A percentile compares a stretch with the other conserved stretches of the same genome.
Conservation (phyloP, 1,140 invertebrate species). For the Dendroctonus ponderosae region DNA sequence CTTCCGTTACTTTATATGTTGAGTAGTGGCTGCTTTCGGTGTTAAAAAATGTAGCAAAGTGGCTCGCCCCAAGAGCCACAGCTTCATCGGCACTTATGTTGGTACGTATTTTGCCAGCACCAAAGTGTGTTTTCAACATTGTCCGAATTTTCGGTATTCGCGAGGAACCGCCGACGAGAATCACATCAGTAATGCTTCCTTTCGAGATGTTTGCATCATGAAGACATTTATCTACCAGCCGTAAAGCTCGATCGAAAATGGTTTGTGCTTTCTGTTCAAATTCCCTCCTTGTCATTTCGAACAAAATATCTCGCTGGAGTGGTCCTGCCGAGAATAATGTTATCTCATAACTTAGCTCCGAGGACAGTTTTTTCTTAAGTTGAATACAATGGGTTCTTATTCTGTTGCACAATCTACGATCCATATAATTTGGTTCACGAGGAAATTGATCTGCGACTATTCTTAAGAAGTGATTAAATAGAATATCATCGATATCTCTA, state of each 20-base stretch:
- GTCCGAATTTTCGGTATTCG: constrained; percentile 61
- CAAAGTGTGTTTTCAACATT: constrained; percentile 54
- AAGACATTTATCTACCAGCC: constrained; percentile 29
- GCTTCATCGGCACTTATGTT: constrained; percentile 49
- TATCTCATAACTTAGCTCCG: too few relatives aligned
- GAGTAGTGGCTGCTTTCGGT: constrained; percentile 8
- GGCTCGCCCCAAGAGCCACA: constrained; percentile 36
- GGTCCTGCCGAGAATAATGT: too few relatives aligned
- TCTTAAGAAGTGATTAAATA: constrained; percentile 39
- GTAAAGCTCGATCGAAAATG: constrained; percentile 58
- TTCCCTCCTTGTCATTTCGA: too few relatives aligned
- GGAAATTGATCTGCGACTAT: too few relatives aligned
- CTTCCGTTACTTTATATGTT: constrained; percentile 30
- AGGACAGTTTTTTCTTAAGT: too few relatives aligned
- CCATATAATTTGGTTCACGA: too few relatives aligned
- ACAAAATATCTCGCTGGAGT: too few relatives aligned
- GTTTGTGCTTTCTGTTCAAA: too few relatives aligned
- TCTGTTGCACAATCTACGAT: too few relatives aligned
- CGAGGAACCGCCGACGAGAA: constrained; percentile 64
- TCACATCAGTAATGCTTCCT: constrained; percentile 57
- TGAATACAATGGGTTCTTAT: too few relatives aligned
- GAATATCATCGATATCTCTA: constrained; percentile 67
- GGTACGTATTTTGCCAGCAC: constrained; percentile 33
- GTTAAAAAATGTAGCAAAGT: constrained; percentile 30
- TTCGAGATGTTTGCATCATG: constrained; percentile 21